Evolutionary conservation across 1,140 invertebrate genomes (phyloP).

Genomic region (Calliphora vicina): DNA sequence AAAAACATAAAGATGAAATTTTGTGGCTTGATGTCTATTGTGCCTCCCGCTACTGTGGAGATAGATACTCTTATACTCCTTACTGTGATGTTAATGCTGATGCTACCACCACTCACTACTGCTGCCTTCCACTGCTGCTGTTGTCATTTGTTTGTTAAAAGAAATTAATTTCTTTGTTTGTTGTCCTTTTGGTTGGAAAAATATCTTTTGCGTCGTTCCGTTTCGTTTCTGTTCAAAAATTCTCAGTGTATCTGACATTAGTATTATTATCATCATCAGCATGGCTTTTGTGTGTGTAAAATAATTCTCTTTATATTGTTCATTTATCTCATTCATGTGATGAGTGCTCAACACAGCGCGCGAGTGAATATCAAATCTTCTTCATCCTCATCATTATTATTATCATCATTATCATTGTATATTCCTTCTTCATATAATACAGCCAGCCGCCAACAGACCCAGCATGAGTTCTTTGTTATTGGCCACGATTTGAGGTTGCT

Average conservation of each 20-base stretch:
- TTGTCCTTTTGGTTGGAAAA: conserved; percentile 20
- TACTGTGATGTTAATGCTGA: conserved; percentile 18
- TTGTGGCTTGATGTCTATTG: background rate
- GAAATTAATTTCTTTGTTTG: conserved; percentile 25
- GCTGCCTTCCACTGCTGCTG: background rate
- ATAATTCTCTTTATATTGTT: background rate
- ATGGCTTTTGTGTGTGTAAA: background rate
- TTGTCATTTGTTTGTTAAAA: background rate
- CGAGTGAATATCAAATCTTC: background rate
- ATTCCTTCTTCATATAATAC: background rate
- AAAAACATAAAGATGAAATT: background rate
- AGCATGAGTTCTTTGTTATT: conserved; percentile 23
- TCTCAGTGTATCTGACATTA: conserved; percentile 24
- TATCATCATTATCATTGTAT: background rate
- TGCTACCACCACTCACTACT: conserved; percentile 38
- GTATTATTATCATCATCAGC: background rate
- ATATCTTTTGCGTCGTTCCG: conserved; percentile 42
- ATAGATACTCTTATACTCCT: no score
- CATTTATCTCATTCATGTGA: background rate
- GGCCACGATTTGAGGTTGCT: conserved; percentile 18
- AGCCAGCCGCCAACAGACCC: conserved; percentile 18
- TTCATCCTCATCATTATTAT: background rate
- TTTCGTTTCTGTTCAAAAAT: conserved; percentile 23
- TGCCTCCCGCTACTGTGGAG: background rate
- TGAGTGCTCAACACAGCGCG: background rate